Conservation (phyloP, 1,140 invertebrate species). For the Eriocheir sinensis region DNA sequence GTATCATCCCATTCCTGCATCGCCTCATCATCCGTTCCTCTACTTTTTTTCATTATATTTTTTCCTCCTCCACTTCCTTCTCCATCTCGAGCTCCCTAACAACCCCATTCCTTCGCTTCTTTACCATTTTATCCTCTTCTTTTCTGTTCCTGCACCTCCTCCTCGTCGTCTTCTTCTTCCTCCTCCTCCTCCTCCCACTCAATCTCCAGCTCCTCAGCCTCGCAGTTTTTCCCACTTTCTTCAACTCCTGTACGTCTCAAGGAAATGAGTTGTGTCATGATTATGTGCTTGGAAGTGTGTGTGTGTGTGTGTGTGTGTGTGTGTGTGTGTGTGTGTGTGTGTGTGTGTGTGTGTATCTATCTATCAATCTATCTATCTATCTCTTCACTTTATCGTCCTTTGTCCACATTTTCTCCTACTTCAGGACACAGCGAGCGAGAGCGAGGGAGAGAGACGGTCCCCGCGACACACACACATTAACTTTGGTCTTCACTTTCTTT, state of each 20-base stretch:
- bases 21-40: no score
- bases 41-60: not conserved
- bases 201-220: no score
- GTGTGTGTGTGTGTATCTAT: no score
- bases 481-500: not conserved
- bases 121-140: not conserved
- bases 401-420: no score
- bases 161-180: not conserved
- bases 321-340: not conserved
- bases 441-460: not conserved
- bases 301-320: not conserved
- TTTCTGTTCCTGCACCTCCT: not conserved
- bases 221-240: not conserved
- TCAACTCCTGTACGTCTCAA: not conserved
- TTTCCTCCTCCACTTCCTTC: not conserved
- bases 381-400: no score
- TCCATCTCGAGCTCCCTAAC: no score
- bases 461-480: not conserved
- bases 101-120: no score
- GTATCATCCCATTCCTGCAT: no score
- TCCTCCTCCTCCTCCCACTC: not conserved
- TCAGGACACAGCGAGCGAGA: not conserved
- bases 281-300: not conserved
- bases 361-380: no score
- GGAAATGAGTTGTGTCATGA: not conserved